Conservation (phyloP, 2,888 invertebrate genomes). For the Crossocerus cetratus region DNA sequence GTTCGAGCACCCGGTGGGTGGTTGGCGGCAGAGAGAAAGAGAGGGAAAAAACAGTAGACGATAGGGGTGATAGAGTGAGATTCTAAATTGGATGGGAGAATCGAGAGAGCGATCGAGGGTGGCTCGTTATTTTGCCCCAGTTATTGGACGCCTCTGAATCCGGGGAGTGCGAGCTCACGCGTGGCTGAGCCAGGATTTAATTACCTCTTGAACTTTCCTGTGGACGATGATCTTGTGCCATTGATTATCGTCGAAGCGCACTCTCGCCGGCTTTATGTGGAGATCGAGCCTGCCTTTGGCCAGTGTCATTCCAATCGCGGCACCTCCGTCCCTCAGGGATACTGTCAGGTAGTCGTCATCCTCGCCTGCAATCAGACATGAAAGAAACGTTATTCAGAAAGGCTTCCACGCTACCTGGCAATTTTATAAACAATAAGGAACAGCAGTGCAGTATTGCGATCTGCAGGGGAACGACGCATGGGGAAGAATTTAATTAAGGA, state of each 20-base stretch:
- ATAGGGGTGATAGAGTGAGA: slow-evolving; percentile 3
- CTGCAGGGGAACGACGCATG: no score
- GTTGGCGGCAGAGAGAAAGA: no score
- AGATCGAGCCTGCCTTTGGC: slow-evolving; percentile 94
- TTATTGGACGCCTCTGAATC: not conserved
- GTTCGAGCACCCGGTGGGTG: no score
- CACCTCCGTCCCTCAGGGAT: slow-evolving; percentile 92
- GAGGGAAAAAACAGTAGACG: no score
- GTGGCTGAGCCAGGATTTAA: slow-evolving; percentile 39
- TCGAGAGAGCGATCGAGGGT: not conserved
- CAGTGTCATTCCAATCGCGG: slow-evolving; percentile 92
- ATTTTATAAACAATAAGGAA: no score
- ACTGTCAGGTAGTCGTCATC: slow-evolving; percentile 93
- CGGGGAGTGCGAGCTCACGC: not conserved
- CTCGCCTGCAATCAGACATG: slow-evolving; percentile 83
- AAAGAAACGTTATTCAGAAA: no score
- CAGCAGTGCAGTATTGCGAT: no score
- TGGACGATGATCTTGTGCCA: slow-evolving; percentile 97
- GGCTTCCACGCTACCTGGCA: no score
- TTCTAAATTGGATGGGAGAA: slow-evolving; percentile 1
- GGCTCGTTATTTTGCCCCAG: slow-evolving; percentile 11
- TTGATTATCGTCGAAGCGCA: slow-evolving; percentile 96
- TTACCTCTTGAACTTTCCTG: slow-evolving; percentile 93
- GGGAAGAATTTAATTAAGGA: no score
- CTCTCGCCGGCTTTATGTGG: slow-evolving; percentile 91